phyloP scores from a whole-genome alignment of 2,797 vertebrate genomes.

The Urocyon cinereoargenteus region DNA sequence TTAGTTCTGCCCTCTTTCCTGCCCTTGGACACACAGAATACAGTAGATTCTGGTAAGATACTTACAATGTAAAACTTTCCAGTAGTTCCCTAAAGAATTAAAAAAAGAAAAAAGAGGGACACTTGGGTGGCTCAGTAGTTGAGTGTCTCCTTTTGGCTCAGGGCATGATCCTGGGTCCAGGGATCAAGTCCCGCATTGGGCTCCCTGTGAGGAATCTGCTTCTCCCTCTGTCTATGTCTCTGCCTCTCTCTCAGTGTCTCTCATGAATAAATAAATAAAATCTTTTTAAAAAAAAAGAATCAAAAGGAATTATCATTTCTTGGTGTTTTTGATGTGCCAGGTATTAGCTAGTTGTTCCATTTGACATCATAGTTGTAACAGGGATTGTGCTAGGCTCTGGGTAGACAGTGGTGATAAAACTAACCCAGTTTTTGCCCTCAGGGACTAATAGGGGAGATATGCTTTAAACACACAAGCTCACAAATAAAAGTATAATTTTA shows the following conservation, averaged over 20 bases:
- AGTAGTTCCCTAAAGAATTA: not conserved
- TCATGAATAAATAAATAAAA: no score
- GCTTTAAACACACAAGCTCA: conserved; percentile 8
- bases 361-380: not conserved
- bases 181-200: no score
- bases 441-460: not conserved
- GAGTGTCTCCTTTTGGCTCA: no score
- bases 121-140: no score
- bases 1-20: not conserved
- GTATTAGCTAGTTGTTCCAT: not conserved
- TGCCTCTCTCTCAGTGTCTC: no score
- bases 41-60: not conserved
- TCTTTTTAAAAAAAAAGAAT: not conserved
- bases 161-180: no score
- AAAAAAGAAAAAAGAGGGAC: not conserved
- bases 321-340: not conserved
- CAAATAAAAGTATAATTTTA: not conserved
- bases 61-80: not conserved
- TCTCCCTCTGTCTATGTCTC: no score
- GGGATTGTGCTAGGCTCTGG: not conserved
- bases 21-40: not conserved
- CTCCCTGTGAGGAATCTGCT: no score
- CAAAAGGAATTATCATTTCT: not conserved
- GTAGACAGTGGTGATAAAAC: not conserved
- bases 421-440: not conserved